These are phyloP conservation scores for Anhinga rufa DNA, from an alignment of 2,113 vertebrate genomes.

Conservation along the genomic window DNA sequence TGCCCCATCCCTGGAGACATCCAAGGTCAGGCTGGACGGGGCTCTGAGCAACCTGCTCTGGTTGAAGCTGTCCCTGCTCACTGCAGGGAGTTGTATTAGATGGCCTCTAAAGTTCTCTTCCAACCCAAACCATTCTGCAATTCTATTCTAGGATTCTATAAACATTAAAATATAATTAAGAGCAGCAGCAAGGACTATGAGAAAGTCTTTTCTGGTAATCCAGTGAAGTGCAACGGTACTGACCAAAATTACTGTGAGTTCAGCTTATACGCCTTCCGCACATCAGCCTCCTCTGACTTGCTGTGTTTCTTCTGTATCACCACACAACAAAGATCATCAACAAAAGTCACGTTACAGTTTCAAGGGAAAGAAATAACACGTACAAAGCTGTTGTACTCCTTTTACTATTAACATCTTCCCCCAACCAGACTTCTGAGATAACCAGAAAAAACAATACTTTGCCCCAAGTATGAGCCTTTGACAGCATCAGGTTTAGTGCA, in stretches of 20 bases:
- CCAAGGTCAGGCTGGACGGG: too few relatives aligned
- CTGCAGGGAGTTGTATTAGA: too few relatives aligned
- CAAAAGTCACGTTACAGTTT: neutral
- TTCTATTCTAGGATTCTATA: too few relatives aligned
- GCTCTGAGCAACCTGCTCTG: too few relatives aligned
- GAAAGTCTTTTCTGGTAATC: neutral
- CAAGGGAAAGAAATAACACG: neutral
- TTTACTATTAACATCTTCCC: neutral
- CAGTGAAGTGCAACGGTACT: neutral
- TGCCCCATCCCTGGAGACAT: too few relatives aligned
- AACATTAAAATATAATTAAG: neutral
- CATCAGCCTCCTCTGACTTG: neutral
- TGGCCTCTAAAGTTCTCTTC: too few relatives aligned
- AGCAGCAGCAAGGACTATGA: neutral
- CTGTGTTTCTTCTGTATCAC: neutral
- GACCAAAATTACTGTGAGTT: neutral
- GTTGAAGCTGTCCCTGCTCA: too few relatives aligned
- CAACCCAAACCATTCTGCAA: too few relatives aligned
- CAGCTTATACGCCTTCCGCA: neutral
- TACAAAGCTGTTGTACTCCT: neutral
- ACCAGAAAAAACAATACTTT: neutral
- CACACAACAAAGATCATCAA: neutral
- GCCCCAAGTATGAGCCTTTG: neutral
- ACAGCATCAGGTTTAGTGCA: neutral
- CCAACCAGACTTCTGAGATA: neutral